These are phyloP conservation scores for Cyrtonyx montezumae DNA, from an alignment of 2,113 vertebrate species.

Conservation along the genomic window DNA sequence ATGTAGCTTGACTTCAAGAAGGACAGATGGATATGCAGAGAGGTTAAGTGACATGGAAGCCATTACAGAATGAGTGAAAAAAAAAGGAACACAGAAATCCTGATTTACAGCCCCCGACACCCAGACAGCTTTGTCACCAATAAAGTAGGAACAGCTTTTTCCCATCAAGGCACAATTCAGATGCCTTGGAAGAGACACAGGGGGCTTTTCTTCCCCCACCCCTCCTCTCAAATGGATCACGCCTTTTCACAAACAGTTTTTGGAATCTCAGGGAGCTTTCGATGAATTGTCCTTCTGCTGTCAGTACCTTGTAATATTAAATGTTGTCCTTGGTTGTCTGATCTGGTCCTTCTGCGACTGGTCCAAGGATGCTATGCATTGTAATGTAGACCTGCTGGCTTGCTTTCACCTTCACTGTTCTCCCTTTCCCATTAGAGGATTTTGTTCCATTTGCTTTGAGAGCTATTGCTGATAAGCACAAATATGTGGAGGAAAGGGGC, in stretches of 20 bases:
- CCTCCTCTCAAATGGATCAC: background rate
- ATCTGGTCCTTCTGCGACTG: background rate
- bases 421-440: background rate
- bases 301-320: background rate
- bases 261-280: background rate
- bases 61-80: background rate
- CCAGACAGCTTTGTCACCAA: background rate
- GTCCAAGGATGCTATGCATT: background rate
- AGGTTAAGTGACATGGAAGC: background rate
- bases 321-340: background rate
- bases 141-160: background rate
- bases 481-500: background rate
- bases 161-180: background rate
- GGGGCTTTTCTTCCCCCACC: background rate
- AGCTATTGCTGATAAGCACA: background rate
- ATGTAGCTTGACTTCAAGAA: background rate
- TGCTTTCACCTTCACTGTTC: background rate
- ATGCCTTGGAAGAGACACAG: accelerated
- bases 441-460: background rate
- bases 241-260: background rate
- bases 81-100: background rate
- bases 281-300: background rate
- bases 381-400: background rate
- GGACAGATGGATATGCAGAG: background rate
- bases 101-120: background rate